These are phyloP conservation scores for Rhinopomastus cyanomelas DNA, from an alignment of 2,113 vertebrate species.

Conservation along the genomic window DNA sequence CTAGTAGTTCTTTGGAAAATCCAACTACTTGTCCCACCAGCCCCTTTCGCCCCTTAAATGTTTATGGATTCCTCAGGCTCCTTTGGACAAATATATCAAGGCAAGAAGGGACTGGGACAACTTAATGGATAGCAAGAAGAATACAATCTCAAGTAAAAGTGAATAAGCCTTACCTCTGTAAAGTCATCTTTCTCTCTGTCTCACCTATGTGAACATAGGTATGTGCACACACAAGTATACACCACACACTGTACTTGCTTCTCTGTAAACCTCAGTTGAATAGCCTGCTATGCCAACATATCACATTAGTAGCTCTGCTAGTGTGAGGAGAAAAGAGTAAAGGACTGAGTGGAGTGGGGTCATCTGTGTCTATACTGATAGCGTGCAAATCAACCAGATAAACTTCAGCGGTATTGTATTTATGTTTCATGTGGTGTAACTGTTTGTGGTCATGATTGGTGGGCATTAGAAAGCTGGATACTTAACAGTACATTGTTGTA, in stretches of 20 bases:
- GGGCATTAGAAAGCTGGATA: background rate
- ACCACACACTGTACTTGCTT: fast-evolving
- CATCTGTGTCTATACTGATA: background rate
- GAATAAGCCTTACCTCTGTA: background rate
- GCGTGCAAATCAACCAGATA: background rate
- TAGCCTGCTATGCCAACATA: background rate
- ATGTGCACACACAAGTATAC: background rate
- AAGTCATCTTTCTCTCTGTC: background rate
- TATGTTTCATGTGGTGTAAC: fast-evolving
- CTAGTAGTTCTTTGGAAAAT: background rate
- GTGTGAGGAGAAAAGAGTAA: background rate
- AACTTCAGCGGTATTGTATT: background rate
- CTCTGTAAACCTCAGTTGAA: background rate
- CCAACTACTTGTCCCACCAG: background rate
- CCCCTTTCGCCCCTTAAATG: background rate
- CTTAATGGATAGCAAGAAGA: background rate
- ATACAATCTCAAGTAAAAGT: background rate
- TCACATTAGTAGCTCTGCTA: background rate
- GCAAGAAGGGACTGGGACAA: background rate
- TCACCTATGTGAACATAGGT: background rate
- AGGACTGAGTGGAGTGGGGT: fast-evolving
- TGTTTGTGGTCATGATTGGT: background rate
- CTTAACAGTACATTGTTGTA: background rate
- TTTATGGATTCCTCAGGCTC: background rate
- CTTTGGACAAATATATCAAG: background rate